Evolutionary conservation across 1,140 invertebrate genomes (phyloP).

Genomic region (Aphis gossypii): DNA sequence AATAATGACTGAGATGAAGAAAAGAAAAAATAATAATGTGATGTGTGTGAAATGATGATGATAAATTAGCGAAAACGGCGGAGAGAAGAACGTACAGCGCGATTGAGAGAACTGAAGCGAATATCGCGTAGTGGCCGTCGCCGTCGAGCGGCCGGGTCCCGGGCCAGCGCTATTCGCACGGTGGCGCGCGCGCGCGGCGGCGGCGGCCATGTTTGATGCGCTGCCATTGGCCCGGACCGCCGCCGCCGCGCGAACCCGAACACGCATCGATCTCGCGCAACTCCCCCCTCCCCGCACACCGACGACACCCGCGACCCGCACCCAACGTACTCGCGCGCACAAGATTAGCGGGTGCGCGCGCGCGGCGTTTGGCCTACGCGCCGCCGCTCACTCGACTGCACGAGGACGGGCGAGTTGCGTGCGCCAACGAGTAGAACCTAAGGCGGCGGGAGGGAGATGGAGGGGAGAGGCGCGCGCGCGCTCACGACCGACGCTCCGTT

Average conservation of each 20-base stretch:
- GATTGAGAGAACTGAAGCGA: constrained; percentile 47
- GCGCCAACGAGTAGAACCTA: background rate
- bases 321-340: background rate
- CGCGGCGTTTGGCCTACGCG: background rate
- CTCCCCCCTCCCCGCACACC: background rate
- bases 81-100: constrained; percentile 15
- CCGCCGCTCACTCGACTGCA: background rate
- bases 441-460: too few species aligned
- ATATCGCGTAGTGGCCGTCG: background rate
- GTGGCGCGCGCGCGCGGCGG: background rate
- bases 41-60: background rate
- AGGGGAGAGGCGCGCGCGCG: background rate
- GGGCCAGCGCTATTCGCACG: constrained; percentile 27
- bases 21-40: background rate
- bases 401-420: background rate
- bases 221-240: constrained; percentile 44
- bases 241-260: background rate
- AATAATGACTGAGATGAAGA: background rate
- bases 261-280: constrained; percentile 27
- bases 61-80: constrained; percentile 22
- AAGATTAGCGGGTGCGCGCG: background rate
- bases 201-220: constrained; percentile 52
- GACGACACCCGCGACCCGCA: background rate
- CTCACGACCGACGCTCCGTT: background rate
- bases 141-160: background rate